Conservation (phyloP, 2,888 invertebrate species). For the Dolomedes plantarius region DNA sequence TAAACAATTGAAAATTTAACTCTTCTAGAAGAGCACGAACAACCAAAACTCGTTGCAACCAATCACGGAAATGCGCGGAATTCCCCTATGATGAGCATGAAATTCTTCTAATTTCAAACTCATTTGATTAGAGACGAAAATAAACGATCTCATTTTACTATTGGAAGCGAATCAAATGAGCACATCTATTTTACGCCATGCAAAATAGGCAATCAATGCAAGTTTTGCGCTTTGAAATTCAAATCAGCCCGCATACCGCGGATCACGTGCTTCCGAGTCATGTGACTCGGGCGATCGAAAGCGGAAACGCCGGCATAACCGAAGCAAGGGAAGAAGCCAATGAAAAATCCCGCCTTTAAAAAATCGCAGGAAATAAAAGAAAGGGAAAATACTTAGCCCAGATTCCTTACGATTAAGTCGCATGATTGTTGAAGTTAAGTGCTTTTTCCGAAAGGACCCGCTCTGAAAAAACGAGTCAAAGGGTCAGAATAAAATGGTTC, state of each 20-base stretch:
- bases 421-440: constrained; percentile 9
- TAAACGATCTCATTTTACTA: too few species aligned
- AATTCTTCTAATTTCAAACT: too few species aligned
- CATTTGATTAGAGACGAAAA: too few species aligned
- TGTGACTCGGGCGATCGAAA: neutral
- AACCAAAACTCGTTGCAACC: too few species aligned
- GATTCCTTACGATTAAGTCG: neutral
- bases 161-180: too few species aligned
- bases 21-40: too few species aligned
- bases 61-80: too few species aligned
- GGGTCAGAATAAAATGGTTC: neutral
- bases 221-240: neutral
- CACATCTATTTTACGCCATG: too few species aligned
- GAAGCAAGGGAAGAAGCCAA: neutral
- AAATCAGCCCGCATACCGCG: neutral
- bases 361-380: neutral
- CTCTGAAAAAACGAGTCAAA: neutral
- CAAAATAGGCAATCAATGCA: too few species aligned
- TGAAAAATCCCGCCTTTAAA: neutral
- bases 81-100: too few species aligned
- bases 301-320: neutral
- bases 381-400: neutral
- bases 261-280: neutral
- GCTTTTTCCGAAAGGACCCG: neutral
- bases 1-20: too few species aligned